Percentiles rank a stretch among this genome's conserved stretches.
Conservation (phyloP, 1,140 invertebrate species). For the Teleogryllus occipitalis region DNA sequence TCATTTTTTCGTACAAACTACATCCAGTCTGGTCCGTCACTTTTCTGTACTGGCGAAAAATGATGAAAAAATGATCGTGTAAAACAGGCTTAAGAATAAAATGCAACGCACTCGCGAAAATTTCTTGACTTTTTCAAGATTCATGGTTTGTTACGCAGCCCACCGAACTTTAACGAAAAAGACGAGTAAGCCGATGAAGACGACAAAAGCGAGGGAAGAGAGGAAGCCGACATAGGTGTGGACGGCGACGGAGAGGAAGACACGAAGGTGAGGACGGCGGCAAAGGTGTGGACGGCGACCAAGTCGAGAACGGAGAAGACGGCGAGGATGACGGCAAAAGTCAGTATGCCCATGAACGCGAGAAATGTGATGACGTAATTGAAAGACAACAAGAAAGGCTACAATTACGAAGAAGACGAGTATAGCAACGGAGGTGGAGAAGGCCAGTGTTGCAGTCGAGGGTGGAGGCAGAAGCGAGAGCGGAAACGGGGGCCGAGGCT, state of each 20-base stretch:
- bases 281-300: neutral
- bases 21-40: too few relatives aligned
- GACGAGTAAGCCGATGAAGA: neutral
- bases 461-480: neutral
- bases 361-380: too few relatives aligned
- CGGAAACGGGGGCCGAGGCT: neutral
- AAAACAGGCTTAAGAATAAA: too few relatives aligned
- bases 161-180: neutral
- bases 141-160: neutral
- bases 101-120: too few relatives aligned
- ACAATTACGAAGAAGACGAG: too few relatives aligned
- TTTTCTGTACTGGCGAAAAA: too few relatives aligned
- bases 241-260: neutral
- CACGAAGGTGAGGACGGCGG: neutral
- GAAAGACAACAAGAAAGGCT: too few relatives aligned
- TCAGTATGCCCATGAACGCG: too few relatives aligned
- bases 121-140: too few relatives aligned
- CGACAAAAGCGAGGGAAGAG: neutral
- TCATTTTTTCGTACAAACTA: too few relatives aligned
- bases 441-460: neutral
- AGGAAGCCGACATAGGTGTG: neutral
- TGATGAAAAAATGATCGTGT: too few relatives aligned
- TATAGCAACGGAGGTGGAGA: too few relatives aligned
- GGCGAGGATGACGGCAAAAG: neutral
- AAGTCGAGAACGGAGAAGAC: neutral